Conservation (phyloP, 2,888 invertebrate genomes). For the Caenorhabditis angaria region DNA sequence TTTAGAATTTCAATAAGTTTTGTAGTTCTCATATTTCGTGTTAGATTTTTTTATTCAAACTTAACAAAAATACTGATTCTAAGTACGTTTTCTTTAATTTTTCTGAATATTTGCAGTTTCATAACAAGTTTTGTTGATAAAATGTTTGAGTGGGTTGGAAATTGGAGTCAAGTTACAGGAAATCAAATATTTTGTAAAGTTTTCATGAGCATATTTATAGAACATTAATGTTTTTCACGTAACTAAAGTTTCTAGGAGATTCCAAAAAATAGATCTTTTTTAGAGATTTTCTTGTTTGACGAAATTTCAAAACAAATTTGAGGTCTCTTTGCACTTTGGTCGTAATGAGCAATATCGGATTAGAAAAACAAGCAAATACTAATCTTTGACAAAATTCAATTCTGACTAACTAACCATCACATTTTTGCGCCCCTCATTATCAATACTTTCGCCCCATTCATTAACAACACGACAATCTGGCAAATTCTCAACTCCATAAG, state of each 20-base stretch:
- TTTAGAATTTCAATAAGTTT: too few species aligned
- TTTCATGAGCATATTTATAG: too few species aligned
- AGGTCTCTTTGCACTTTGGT: neutral
- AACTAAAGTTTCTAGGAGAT: neutral
- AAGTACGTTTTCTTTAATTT: too few species aligned
- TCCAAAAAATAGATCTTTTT: neutral
- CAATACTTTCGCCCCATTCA: conserved; percentile 29
- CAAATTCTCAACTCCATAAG: conserved; percentile 26
- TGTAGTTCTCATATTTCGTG: too few species aligned
- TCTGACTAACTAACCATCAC: conserved; percentile 18
- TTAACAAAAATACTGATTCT: too few species aligned
- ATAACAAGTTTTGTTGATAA: too few species aligned
- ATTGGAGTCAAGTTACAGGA: too few species aligned
- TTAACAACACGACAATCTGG: conserved; percentile 38
- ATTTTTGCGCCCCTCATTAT: conserved; percentile 19
- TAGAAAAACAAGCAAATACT: neutral
- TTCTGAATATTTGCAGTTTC: too few species aligned
- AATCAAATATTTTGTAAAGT: too few species aligned
- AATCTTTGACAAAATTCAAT: neutral
- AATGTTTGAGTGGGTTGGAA: too few species aligned
- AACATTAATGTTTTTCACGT: too few species aligned
- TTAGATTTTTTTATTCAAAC: too few species aligned
- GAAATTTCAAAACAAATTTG: neutral
- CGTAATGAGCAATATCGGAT: neutral
- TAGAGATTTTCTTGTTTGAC: neutral